Evolutionary conservation across 2,888 invertebrate species (phyloP).

Genomic region (Drosophila gaucha): DNA sequence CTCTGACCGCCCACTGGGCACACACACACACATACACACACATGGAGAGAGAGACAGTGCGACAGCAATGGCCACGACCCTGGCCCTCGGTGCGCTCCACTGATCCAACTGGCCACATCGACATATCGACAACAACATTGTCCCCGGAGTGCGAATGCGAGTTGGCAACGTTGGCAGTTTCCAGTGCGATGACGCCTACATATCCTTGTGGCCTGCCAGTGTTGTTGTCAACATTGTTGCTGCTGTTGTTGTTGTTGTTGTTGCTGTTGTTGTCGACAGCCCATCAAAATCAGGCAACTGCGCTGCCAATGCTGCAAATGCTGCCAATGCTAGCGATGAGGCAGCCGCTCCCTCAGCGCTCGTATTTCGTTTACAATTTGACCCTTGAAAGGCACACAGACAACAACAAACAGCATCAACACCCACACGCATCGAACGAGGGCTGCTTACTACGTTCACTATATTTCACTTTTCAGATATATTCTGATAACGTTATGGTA

Average conservation of each 20-base stretch:
- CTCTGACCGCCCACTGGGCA: conserved; percentile 19
- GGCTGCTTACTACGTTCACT: background rate
- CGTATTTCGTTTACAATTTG: conserved; percentile 78
- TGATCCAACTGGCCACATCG: conserved; percentile 62
- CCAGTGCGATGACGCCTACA: conserved; percentile 62
- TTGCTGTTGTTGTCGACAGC: conserved; percentile 60
- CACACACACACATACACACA: background rate
- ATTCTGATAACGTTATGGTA: too few species aligned
- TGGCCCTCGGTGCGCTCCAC: conserved; percentile 43
- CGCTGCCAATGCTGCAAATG: conserved; percentile 44
- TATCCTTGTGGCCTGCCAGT: conserved; percentile 60
- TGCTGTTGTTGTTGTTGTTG: conserved; percentile 36
- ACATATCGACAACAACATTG: conserved; percentile 74
- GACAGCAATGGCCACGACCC: conserved; percentile 23
- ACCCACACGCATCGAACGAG: conserved; percentile 34
- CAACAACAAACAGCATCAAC: conserved; percentile 39
- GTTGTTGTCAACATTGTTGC: conserved; percentile 44
- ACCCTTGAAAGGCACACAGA: conserved; percentile 69
- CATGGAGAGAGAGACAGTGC: background rate
- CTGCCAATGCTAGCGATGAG: conserved; percentile 35
- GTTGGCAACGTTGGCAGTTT: conserved; percentile 54
- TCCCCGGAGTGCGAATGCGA: conserved; percentile 53
- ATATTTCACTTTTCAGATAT: too few species aligned
- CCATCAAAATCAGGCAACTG: conserved; percentile 66
- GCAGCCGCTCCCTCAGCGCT: conserved; percentile 57